Evolutionary conservation across 2,888 invertebrate genomes (phyloP).

Genomic region (Eilema caniola): DNA sequence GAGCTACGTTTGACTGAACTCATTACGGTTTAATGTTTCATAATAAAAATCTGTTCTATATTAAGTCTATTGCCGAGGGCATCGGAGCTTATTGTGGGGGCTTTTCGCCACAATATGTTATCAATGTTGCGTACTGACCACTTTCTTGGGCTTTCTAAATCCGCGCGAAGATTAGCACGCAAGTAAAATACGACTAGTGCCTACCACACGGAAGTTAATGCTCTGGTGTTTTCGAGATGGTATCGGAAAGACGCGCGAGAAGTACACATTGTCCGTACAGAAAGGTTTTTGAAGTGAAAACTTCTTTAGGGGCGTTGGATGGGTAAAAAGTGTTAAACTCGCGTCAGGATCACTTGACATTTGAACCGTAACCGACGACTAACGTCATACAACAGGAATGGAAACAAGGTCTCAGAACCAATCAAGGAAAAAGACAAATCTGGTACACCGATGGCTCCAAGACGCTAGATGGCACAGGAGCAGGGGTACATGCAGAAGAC

Average conservation of each 20-base stretch:
- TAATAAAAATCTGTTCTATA: constrained; percentile 36
- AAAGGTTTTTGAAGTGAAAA: too few relatives aligned
- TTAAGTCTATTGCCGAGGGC: constrained; percentile 58
- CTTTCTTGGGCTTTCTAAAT: constrained; percentile 81
- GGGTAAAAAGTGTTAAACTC: too few relatives aligned
- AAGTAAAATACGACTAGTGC: constrained; percentile 55
- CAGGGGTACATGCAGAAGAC: too few relatives aligned
- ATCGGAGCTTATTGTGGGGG: constrained; percentile 62
- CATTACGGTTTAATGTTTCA: constrained; percentile 22
- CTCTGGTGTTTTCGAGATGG: constrained; percentile 39
- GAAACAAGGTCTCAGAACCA: too few relatives aligned
- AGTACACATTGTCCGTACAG: constrained; percentile 8
- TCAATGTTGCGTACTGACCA: constrained; percentile 65
- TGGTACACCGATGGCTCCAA: too few relatives aligned
- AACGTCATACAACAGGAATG: too few relatives aligned
- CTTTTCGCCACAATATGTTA: constrained; percentile 78
- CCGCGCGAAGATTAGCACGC: constrained; percentile 71
- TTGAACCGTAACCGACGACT: too few relatives aligned
- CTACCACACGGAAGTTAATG: constrained; percentile 52
- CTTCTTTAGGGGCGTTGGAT: too few relatives aligned
- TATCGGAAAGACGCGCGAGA: constrained; percentile 37
- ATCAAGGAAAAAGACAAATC: too few relatives aligned
- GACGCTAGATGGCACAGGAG: too few relatives aligned
- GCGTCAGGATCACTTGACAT: too few relatives aligned
- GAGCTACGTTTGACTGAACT: background rate